These are phyloP conservation scores for Empis livida DNA, from an alignment of 2,888 invertebrate genomes.

Conservation along the genomic window DNA sequence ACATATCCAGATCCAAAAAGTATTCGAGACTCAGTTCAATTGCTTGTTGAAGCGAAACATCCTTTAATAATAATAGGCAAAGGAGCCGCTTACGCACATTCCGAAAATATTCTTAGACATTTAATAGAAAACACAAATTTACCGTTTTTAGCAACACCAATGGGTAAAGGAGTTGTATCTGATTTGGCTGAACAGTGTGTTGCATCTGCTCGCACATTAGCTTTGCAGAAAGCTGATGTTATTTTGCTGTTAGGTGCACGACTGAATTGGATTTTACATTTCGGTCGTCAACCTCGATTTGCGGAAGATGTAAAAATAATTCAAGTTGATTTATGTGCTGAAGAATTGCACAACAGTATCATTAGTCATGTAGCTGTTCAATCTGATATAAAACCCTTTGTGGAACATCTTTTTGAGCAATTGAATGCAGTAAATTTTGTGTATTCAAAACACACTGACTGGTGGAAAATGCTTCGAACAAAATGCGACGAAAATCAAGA, in stretches of 20 bases:
- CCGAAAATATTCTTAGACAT: constrained; percentile 56
- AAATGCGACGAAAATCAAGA: constrained; percentile 63
- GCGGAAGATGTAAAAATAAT: constrained; percentile 73
- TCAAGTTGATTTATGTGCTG: constrained; percentile 78
- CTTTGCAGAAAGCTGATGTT: constrained; percentile 78
- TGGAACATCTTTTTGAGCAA: constrained; percentile 46
- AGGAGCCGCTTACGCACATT: constrained; percentile 70
- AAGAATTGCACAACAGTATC: constrained; percentile 87
- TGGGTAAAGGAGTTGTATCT: constrained; percentile 77
- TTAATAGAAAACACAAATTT: constrained; percentile 59
- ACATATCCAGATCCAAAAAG: constrained; percentile 57
- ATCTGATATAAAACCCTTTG: constrained; percentile 68
- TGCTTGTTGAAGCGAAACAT: constrained; percentile 57
- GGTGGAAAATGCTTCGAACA: constrained; percentile 63
- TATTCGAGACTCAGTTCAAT: constrained; percentile 55
- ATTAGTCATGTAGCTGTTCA: constrained; percentile 66
- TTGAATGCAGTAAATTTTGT: constrained; percentile 46
- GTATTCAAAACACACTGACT: constrained; percentile 43
- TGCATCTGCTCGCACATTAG: constrained; percentile 75
- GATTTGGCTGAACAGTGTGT: constrained; percentile 61
- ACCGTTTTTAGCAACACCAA: constrained; percentile 89
- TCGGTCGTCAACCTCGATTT: constrained; percentile 80
- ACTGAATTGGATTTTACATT: constrained; percentile 96
- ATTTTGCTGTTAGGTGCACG: constrained; percentile 80
- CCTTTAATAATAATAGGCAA: constrained; percentile 87